These are phyloP conservation scores for Erythrocercus mccallii DNA, from an alignment of 2,113 vertebrate species.

Conservation along the genomic window DNA sequence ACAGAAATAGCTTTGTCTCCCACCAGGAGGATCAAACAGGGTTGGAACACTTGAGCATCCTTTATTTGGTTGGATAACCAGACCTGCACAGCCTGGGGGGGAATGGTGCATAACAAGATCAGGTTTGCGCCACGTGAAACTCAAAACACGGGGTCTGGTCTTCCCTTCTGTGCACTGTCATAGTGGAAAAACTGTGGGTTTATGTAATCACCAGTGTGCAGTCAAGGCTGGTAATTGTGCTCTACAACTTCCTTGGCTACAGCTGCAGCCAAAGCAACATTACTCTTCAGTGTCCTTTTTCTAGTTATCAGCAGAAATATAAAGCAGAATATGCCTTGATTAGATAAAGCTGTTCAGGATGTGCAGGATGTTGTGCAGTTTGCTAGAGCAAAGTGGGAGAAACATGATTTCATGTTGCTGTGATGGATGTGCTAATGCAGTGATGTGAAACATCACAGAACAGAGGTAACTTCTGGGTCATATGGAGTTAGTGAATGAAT, in stretches of 20 bases:
- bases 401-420: background rate
- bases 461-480: background rate
- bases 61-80: background rate
- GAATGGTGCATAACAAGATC: fast-evolving
- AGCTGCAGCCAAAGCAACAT: background rate
- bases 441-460: background rate
- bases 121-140: background rate
- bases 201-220: background rate
- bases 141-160: background rate
- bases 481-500: background rate
- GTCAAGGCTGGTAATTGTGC: background rate
- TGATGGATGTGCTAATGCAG: background rate
- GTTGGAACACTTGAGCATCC: background rate
- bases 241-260: background rate
- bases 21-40: background rate
- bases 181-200: background rate
- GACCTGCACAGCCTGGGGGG: background rate
- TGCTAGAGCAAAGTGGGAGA: background rate
- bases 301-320: background rate
- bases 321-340: background rate
- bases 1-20: background rate
- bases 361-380: background rate
- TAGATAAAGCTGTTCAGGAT: background rate
- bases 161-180: background rate
- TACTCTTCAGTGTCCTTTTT: background rate